Evolutionary conservation across 1,140 invertebrate genomes (phyloP), one percentile per base, ranked within the genome.

Genomic region (Drosophila paulistorum): DNA sequence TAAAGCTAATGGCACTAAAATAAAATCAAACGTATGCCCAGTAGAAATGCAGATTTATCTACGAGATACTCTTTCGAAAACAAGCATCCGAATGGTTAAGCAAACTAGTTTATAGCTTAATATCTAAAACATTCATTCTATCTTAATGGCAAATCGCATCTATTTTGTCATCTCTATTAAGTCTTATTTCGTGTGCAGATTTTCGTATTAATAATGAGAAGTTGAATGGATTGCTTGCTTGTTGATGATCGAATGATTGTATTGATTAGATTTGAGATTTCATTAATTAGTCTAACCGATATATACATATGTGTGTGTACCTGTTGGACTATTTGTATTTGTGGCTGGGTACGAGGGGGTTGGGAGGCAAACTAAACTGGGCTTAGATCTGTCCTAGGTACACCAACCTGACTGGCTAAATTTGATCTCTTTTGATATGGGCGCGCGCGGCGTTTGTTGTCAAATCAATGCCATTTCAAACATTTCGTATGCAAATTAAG

Each of bases 391-490:
- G 11, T 39, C 37, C 11, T 39, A 39, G 37, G 39, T 51, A 61
- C 71, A 30, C 30, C 30, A 51, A 75, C 73, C 73, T 75, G 65
- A 39, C 37, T 39, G 37, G 10, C 45, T 30, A 17, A 33, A 6
- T 41, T 61, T 59, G 37, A 60, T 62, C 45, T 65, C 67, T 23
- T 42, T 65, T 62, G 17, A 26, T 54, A 66, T 30, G 75, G 61
- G 64, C 76, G 65, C 63, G 63, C 57, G 33, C 45, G 17, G 45
- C 45, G 45, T 51, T 59, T 59, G 35, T 87, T 86, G 76, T 86
- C 83, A 87, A 83, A 87, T 87, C 82, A 86, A 86, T 86, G 82
- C 79, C 82, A 86, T 75, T 86, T 65, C 83, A 86, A 86, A 79
- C 76, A 85, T 85, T 85, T 85, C 79, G 79, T 85, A 85, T 87